phyloP scores from a whole-genome alignment of 2,888 invertebrate genomes.

The Campoletis raptor region DNA sequence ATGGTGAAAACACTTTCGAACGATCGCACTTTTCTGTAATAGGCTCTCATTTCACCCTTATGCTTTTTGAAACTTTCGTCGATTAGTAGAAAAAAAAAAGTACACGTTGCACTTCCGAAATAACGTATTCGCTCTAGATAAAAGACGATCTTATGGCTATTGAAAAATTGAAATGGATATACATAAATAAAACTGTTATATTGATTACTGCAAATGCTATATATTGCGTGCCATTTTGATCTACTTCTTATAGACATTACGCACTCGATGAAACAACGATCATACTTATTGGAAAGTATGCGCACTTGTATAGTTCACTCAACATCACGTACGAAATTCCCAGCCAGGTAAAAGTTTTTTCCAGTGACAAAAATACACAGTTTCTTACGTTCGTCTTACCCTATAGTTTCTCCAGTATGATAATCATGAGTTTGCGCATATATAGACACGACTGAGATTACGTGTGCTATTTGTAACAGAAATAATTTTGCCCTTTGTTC shows the following conservation, averaged over 20 bases:
- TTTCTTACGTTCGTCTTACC: background rate
- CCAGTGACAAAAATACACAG: slow-evolving; percentile 20
- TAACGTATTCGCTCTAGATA: slow-evolving; percentile 7
- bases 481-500: slow-evolving; percentile 20
- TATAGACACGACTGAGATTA: slow-evolving; percentile 2
- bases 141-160: slow-evolving; percentile 7
- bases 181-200: slow-evolving; percentile 28
- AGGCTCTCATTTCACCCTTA: slow-evolving; percentile 10
- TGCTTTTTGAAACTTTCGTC: background rate
- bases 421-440: background rate
- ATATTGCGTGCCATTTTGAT: slow-evolving; percentile 23
- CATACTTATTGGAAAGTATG: slow-evolving; percentile 16
- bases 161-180: slow-evolving; percentile 30
- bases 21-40: slow-evolving; percentile 49
- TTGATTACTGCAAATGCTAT: slow-evolving; percentile 29
- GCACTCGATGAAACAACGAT: slow-evolving; percentile 19
- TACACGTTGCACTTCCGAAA: background rate
- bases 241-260: slow-evolving; percentile 43
- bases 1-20: slow-evolving; percentile 25
- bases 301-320: slow-evolving; percentile 5
- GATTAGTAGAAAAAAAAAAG: slow-evolving; percentile 26
- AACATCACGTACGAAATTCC: background rate
- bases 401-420: background rate
- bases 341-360: slow-evolving; percentile 21
- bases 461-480: slow-evolving; percentile 18